Conservation (phyloP, 2,888 invertebrate species). For the Tinea trinotella region DNA sequence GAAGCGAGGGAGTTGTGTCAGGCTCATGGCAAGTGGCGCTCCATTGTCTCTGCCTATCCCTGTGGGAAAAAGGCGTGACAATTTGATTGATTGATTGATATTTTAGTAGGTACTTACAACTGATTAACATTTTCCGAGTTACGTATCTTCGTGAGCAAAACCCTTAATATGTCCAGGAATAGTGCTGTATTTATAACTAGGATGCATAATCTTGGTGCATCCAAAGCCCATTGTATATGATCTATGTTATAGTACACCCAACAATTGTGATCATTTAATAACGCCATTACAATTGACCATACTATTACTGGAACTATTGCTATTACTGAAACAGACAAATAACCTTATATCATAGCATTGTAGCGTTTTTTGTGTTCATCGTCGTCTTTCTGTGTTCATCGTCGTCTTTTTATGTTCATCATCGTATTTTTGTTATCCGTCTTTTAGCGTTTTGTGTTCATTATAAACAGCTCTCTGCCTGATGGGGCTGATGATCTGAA, state of each 20-base stretch:
- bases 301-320: conserved; percentile 64
- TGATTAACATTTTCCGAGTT: conserved; percentile 64
- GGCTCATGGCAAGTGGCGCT: too few species aligned
- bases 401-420: too few species aligned
- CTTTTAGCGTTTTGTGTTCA: too few species aligned
- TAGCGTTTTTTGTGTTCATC: too few species aligned
- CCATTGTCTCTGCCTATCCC: too few species aligned
- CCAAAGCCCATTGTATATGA: conserved; percentile 74
- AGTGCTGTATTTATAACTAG: conserved; percentile 72
- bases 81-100: background rate
- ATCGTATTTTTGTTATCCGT: too few species aligned
- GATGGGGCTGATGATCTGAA: too few species aligned
- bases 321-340: conserved; percentile 37
- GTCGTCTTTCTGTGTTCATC: too few species aligned
- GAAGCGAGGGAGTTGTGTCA: too few species aligned
- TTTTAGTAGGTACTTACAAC: conserved; percentile 38
- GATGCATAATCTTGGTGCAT: conserved; percentile 72
- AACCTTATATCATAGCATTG: too few species aligned
- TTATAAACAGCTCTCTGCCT: too few species aligned
- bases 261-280: conserved; percentile 67
- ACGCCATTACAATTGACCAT: conserved; percentile 69
- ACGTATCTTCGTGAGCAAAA: conserved; percentile 75
- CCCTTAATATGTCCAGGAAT: conserved; percentile 75
- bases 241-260: conserved; percentile 73
- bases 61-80: too few species aligned